Evolutionary conservation across 2,888 invertebrate genomes (phyloP), one percentile per base, ranked within the genome.

Genomic region (Scaptomyza cyrtandrae): DNA sequence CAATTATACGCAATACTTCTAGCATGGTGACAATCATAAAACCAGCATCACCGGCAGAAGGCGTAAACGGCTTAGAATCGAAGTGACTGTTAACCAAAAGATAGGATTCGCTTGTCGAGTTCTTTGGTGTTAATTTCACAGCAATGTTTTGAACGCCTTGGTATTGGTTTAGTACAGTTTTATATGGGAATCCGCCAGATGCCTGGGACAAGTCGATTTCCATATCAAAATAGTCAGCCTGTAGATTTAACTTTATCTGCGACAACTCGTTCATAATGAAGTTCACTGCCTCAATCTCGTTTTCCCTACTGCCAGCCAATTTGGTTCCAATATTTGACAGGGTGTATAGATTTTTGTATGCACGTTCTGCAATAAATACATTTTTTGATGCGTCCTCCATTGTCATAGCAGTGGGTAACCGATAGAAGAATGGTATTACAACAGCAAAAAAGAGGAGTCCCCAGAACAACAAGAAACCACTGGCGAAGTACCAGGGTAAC

Each of bases 41-140:
- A 11, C 93, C 94, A 90, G 95, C 94, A 89, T 95, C 95, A 55
- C 94, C 94, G 10, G 94, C 94, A 57, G 94, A 69, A n/a, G 97
- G 95, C 89, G 97, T 97, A 79, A 94, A 96, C 24, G 97, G 95
- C 66, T 97, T 97, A 35, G 97, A 95, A 92, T 99, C 99, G 91
- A 96, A 98, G 91, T 99, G 99, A 77, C 98, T 97, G 92, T 98
- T 99, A 58, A 99, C 93, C 29, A 98, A 93, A 10, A 92, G 70
- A 56, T 88, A 89, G 7, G 85, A 82, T 10, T 83, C 61, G 41
- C 90, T 90, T 2, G 69, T 78, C 3, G 79, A 78, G 57, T 76
- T 76, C 46, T 80, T 90, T 1, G 89, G 65, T 1, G 80, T 77
- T 5, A 92, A 59, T 60, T 89, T 91, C 0, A 91, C 91, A 3